phyloP scores from a whole-genome alignment of 2,113 vertebrate genomes.

The Rattus rattus region DNA sequence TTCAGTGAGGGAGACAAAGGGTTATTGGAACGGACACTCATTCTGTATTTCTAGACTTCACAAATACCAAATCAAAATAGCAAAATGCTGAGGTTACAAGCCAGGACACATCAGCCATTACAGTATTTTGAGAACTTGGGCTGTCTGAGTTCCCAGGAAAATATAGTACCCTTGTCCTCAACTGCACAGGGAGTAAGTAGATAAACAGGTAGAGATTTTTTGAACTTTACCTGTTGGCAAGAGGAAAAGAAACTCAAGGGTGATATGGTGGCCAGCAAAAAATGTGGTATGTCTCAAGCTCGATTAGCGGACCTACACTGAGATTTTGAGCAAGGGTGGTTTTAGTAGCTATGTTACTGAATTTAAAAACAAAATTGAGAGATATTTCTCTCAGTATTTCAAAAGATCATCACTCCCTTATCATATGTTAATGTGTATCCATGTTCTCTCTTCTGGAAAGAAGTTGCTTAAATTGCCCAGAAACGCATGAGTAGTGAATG shows the following conservation, averaged over 20 bases:
- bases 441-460: neutral
- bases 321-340: neutral
- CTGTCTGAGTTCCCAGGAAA: neutral
- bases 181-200: neutral
- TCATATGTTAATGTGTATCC: neutral
- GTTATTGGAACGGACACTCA: neutral
- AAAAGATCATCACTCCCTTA: neutral
- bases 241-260: neutral
- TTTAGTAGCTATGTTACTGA: neutral
- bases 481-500: neutral
- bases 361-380: neutral
- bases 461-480: neutral
- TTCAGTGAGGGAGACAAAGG: neutral
- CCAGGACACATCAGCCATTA: neutral
- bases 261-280: neutral
- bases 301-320: neutral
- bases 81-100: neutral
- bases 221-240: neutral
- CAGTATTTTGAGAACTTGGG: neutral
- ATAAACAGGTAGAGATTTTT: neutral
- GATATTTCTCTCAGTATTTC: neutral
- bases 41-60: neutral
- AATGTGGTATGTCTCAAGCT: neutral
- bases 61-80: neutral
- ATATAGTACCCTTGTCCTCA: neutral